Base-by-base conservation (phyloP, 2,888 invertebrate species). In the Masnerella sp. region DNA sequence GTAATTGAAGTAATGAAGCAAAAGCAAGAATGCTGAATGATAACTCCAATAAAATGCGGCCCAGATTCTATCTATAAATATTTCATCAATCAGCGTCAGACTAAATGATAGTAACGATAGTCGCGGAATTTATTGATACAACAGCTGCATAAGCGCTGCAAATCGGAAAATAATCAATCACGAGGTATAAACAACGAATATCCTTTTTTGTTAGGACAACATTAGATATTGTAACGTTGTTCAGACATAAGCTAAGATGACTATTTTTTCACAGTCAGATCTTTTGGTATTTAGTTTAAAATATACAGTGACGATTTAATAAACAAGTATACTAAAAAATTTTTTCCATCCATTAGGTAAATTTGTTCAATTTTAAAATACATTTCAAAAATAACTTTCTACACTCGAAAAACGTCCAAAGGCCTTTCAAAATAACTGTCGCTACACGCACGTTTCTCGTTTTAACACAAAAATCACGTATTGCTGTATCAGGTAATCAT, bases 141-240 rank as follows among this genome's bases (percentile, higher is more conserved):
- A 52, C 67, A 64, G 72, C 61, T 67, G 73, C 71, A 65, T 64
- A 72, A 76, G 77, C 74, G 68, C 68, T 78, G 56, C 68, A 78
- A 74, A 65, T 74, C 68, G 65, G 45, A 38, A 74, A 67, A 74
- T 77, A 75, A 78, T 78, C 75, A 72, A 78, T 78, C 78, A 78
- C 18, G 15, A 14, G 32, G 11, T 9, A 56, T 47, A 51, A 65
- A 65, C 56, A 47, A 38, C 36, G n/a, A 32, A 32, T 32, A 15
- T 5, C 34, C 12, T 18, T 36, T 61, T 52, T 36, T 17, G 43
- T 38, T 30, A 25, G 17, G 17, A 32, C 20, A 14, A 43, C 40
- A n/a, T 43, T 64, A 52, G 52, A 43, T 34, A 42, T 40, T 43
- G 15, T 62, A 15, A 32, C 30, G 38, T 25, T 17, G 36, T 38